Conservation (phyloP, 2,888 invertebrate species). For the Theretra japonica region DNA sequence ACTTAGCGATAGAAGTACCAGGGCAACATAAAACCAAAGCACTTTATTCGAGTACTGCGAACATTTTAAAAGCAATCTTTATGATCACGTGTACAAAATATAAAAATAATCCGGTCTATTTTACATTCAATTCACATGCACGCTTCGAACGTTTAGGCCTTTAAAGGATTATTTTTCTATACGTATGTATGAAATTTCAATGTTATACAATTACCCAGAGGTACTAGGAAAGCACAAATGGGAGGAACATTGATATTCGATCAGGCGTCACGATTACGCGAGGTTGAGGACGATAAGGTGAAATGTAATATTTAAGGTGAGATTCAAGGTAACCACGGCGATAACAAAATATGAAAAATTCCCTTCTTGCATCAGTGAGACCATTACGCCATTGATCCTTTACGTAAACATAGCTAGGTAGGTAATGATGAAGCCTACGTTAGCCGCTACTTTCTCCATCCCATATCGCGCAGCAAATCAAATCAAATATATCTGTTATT, state of each 20-base stretch:
- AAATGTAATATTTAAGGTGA: background rate
- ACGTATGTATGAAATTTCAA: background rate
- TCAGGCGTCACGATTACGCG: background rate
- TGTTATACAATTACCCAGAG: background rate
- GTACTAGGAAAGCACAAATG: background rate
- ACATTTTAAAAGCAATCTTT: background rate
- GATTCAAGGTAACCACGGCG: background rate
- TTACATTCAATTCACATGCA: too few relatives aligned
- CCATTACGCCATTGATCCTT: too few relatives aligned
- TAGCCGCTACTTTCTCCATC: too few relatives aligned
- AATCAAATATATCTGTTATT: too few relatives aligned
- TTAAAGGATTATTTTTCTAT: background rate
- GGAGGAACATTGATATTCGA: conserved; percentile 7
- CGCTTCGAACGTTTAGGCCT: too few relatives aligned
- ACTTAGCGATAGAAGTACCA: background rate
- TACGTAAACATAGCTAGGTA: too few relatives aligned
- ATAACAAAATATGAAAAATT: too few relatives aligned
- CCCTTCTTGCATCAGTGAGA: too few relatives aligned
- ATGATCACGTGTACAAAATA: background rate
- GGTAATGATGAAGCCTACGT: too few relatives aligned
- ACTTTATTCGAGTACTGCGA: background rate
- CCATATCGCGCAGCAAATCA: too few relatives aligned
- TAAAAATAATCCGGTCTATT: background rate
- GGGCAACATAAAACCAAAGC: conserved; percentile 1
- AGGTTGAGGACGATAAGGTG: background rate